Evolutionary conservation across 2,888 invertebrate genomes (phyloP).

Genomic region (Hyposoter didymator): DNA sequence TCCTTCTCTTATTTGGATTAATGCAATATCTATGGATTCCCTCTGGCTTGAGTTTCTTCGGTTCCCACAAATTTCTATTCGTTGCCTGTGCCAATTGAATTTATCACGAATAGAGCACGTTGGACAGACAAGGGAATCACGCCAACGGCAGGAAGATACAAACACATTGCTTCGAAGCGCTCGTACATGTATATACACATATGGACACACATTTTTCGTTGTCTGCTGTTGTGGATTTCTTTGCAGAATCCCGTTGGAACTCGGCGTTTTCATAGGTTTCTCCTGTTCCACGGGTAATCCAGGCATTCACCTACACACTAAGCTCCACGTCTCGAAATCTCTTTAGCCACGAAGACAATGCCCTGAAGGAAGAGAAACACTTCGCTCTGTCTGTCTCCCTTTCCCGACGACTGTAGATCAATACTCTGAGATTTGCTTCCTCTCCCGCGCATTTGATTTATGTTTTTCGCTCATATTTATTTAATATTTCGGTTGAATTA

Average conservation of each 20-base stretch:
- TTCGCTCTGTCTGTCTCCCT: constrained; percentile 32
- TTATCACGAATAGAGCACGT: constrained; percentile 39
- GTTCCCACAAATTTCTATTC: constrained; percentile 52
- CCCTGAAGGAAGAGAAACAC: constrained; percentile 43
- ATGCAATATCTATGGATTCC: constrained; percentile 9
- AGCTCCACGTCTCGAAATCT: constrained; percentile 49
- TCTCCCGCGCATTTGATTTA: constrained; percentile 19
- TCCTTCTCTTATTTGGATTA: neutral
- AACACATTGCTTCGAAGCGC: constrained; percentile 20
- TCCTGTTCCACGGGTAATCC: constrained; percentile 61
- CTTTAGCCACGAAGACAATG: constrained; percentile 61
- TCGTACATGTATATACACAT: constrained; percentile 19
- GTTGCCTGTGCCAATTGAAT: constrained; percentile 58
- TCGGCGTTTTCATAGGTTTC: constrained; percentile 55
- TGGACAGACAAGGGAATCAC: constrained; percentile 15
- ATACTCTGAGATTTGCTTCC: constrained; percentile 57
- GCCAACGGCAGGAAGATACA: neutral
- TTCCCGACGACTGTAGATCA: constrained; percentile 60
- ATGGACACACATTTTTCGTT: constrained; percentile 2
- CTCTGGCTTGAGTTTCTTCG: constrained; percentile 10
- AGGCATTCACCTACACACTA: constrained; percentile 54
- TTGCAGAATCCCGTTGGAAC: constrained; percentile 44
- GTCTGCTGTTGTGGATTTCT: constrained; percentile 47
- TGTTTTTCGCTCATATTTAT: neutral
- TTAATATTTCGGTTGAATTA: neutral